Conservation (phyloP, 2,888 invertebrate species). For the Papilio gigon region DNA sequence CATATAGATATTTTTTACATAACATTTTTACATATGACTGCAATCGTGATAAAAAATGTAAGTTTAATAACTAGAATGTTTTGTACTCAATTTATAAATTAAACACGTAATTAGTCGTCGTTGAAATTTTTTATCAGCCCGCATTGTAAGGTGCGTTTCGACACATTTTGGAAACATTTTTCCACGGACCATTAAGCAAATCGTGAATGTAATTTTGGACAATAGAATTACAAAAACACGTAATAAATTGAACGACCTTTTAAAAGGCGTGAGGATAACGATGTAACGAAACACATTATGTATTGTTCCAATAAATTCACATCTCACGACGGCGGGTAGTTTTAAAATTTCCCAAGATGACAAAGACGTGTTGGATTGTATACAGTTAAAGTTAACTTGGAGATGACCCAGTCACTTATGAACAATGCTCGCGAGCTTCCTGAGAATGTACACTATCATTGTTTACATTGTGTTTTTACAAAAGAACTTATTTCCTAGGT, state of each 20-base stretch:
- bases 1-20: no score
- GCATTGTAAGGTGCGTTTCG: background rate
- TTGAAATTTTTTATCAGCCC: conserved; percentile 8
- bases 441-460: conserved; percentile 22
- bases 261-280: conserved; percentile 31
- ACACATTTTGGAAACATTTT: conserved; percentile 4
- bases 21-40: no score
- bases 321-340: conserved; percentile 31
- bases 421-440: conserved; percentile 15
- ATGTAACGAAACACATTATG: conserved; percentile 22
- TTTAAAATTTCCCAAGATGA: conserved; percentile 25
- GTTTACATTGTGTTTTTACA: conserved; percentile 43
- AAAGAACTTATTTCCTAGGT: conserved; percentile 44
- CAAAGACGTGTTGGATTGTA: conserved; percentile 15
- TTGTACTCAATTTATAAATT: background rate
- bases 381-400: conserved; percentile 10
- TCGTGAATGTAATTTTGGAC: conserved; percentile 20
- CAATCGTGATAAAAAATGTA: no score
- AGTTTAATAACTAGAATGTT: no score
- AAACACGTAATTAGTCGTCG: background rate
- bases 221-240: background rate
- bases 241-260: conserved; percentile 32
- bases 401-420: conserved; percentile 35
- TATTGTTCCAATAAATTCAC: conserved; percentile 28
- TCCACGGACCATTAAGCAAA: conserved; percentile 27